These are phyloP conservation scores for Perizoma flavofasciatum DNA, from an alignment of 2,888 invertebrate species.

Conservation along the genomic window DNA sequence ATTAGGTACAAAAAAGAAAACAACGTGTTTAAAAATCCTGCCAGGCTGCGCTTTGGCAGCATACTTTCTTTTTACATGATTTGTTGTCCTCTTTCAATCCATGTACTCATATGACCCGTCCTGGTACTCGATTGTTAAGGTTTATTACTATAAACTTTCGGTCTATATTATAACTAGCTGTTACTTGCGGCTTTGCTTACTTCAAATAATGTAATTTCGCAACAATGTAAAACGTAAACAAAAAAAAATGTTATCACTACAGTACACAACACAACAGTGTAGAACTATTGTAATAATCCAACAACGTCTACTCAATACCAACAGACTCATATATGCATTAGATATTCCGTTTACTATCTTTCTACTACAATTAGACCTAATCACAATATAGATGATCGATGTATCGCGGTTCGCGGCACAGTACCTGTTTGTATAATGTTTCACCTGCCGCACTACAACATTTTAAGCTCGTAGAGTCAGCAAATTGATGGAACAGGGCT, in stretches of 20 bases:
- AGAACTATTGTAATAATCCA: too few relatives aligned
- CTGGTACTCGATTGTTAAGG: too few relatives aligned
- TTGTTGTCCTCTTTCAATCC: too few relatives aligned
- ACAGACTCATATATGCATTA: not conserved
- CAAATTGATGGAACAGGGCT: not conserved
- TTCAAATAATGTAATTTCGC: not conserved
- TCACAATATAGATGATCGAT: conserved; percentile 18
- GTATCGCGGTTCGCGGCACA: conserved; percentile 7
- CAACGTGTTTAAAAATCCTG: too few relatives aligned
- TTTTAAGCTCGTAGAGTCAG: conserved; percentile 17
- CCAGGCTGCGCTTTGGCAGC: too few relatives aligned
- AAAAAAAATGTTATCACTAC: not conserved
- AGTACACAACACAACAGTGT: too few relatives aligned
- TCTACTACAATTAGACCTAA: conserved; percentile 15
- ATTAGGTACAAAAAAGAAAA: too few relatives aligned
- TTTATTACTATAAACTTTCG: too few relatives aligned
- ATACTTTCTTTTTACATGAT: too few relatives aligned
- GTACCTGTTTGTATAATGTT: conserved; percentile 17
- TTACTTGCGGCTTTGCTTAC: conserved; percentile 1
- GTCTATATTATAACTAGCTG: not conserved
- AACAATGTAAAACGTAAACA: not conserved
- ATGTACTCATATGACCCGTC: too few relatives aligned
- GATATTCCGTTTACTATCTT: conserved; percentile 4
- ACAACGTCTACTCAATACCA: not conserved
- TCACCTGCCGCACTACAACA: conserved; percentile 21